phyloP scores from a whole-genome alignment of 2,797 vertebrate species.

The Oophaga sylvatica region DNA sequence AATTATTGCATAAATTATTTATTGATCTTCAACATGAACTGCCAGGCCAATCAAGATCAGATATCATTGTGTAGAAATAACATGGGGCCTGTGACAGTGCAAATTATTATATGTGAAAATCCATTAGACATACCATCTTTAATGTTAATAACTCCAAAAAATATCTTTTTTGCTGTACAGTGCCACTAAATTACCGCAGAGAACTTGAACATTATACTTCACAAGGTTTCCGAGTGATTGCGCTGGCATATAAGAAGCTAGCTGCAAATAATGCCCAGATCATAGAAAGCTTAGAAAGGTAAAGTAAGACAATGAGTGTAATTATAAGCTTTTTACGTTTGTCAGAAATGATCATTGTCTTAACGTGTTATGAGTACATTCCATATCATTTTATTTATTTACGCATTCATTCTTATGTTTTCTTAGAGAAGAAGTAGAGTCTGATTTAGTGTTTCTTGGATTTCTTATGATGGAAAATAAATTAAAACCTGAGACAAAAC shows the following conservation, averaged over 20 bases:
- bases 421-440: slow-evolving; percentile 68
- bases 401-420: not conserved
- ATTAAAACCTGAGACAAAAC: slow-evolving; percentile 71
- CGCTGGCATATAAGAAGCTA: slow-evolving; percentile 70
- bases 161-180: slow-evolving; percentile 61
- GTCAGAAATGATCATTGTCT: not conserved
- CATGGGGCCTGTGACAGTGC: not conserved
- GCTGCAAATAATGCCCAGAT: slow-evolving; percentile 34
- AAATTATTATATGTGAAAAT: not conserved
- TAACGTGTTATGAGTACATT: not conserved
- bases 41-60: no score
- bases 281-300: slow-evolving; percentile 65
- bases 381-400: not conserved
- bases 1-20: no score
- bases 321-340: not conserved
- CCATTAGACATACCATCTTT: not conserved
- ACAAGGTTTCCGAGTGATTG: slow-evolving; percentile 74
- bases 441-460: slow-evolving; percentile 71
- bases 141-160: not conserved
- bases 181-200: slow-evolving; percentile 68
- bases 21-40: no score
- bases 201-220: slow-evolving; percentile 68
- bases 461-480: slow-evolving; percentile 74
- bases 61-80: no score
- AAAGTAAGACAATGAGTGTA: not conserved